Evolutionary conservation across 2,113 vertebrate species (phyloP).

Genomic region (Neolamprologus modestus): DNA sequence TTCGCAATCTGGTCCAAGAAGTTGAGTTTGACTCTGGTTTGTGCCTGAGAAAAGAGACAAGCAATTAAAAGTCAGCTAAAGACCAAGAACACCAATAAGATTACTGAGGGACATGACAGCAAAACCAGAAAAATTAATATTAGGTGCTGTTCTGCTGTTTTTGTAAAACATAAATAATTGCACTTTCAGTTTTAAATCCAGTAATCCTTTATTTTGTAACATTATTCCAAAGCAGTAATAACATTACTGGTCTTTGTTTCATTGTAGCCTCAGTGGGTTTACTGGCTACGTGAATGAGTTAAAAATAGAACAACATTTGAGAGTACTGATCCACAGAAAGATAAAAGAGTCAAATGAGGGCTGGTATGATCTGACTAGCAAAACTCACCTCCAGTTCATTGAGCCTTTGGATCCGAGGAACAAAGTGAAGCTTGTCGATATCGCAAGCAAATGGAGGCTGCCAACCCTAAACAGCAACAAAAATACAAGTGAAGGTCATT

Average conservation of each 20-base stretch:
- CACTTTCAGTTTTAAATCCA: background rate
- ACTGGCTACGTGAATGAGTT: background rate
- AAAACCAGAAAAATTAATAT: background rate
- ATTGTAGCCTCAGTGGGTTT: background rate
- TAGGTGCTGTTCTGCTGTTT: background rate
- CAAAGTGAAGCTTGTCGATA: constrained; percentile 96
- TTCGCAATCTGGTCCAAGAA: constrained; percentile 99
- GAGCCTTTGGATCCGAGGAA: constrained; percentile 94
- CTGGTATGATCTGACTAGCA: background rate
- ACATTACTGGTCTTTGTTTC: background rate
- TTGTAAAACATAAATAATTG: background rate
- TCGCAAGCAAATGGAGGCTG: constrained; percentile 97
- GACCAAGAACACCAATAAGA: background rate
- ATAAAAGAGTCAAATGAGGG: background rate
- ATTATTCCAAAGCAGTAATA: background rate
- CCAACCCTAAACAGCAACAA: constrained; percentile 81
- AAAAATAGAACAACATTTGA: background rate
- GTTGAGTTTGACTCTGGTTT: constrained; percentile 95
- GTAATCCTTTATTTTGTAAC: background rate
- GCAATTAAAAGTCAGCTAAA: background rate
- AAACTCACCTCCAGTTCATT: constrained; percentile 92
- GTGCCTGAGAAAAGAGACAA: constrained; percentile 73
- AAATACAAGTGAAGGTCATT: constrained; percentile 1
- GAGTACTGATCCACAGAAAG: background rate
- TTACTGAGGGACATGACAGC: background rate